Evolutionary conservation across 2,113 vertebrate genomes (phyloP).

Genomic region (Xenopus laevis): DNA sequence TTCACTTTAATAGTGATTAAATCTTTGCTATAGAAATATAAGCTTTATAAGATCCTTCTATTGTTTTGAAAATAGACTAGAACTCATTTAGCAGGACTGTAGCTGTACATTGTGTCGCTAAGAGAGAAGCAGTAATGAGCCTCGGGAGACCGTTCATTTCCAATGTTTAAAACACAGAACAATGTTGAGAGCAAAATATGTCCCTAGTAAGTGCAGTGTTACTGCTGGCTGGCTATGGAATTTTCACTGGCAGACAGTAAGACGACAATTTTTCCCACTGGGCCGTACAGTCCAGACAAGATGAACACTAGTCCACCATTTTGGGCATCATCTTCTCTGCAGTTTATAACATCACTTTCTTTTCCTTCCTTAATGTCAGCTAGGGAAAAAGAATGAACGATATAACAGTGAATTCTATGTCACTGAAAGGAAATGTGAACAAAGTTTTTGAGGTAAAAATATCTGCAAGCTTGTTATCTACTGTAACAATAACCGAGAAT

Average conservation of each 20-base stretch:
- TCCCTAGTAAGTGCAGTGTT: slow-evolving; percentile 39
- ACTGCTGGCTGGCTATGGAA: slow-evolving; percentile 35
- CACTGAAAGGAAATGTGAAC: too few species aligned
- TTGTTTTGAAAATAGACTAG: slow-evolving; percentile 35
- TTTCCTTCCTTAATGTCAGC: too few species aligned
- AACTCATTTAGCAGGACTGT: slow-evolving; percentile 39
- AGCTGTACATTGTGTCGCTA: slow-evolving; percentile 35
- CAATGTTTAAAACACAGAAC: slow-evolving; percentile 43
- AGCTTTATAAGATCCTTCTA: background rate
- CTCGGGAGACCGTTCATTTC: slow-evolving; percentile 41
- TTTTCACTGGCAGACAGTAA: slow-evolving; percentile 37
- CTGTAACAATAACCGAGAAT: too few species aligned
- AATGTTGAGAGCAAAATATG: slow-evolving; percentile 32
- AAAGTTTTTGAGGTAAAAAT: too few species aligned
- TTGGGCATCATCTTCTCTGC: background rate
- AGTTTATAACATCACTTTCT: too few species aligned
- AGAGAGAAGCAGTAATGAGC: slow-evolving; percentile 32
- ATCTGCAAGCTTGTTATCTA: too few species aligned
- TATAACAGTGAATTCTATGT: too few species aligned
- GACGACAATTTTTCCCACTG: slow-evolving; percentile 34
- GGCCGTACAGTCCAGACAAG: slow-evolving; percentile 18
- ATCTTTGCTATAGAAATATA: background rate
- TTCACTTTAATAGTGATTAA: background rate
- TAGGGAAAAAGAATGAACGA: too few species aligned
- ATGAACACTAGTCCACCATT: slow-evolving; percentile 12